phyloP scores from a whole-genome alignment of 2,113 vertebrate genomes.

The Ptilonorhynchus violaceus region DNA sequence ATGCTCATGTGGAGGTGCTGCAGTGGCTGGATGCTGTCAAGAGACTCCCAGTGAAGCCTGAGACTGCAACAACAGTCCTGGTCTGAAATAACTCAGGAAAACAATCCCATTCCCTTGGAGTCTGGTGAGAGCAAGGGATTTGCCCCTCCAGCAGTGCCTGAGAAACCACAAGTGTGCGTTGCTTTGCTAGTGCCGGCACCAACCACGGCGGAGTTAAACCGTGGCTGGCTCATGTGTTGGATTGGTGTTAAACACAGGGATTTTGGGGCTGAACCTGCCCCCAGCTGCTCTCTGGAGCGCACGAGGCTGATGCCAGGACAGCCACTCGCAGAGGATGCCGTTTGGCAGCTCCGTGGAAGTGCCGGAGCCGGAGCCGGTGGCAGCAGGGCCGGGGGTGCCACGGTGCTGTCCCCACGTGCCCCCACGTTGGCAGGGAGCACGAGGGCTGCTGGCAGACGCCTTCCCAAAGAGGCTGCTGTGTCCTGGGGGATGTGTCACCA shows the following conservation, averaged over 20 bases:
- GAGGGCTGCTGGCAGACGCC: rapidly evolving
- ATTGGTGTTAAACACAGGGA: not conserved
- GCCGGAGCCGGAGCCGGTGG: not conserved
- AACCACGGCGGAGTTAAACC: rapidly evolving
- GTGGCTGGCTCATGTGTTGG: not conserved
- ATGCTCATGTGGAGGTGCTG: rapidly evolving
- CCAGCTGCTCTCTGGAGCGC: not conserved
- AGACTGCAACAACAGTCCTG: not conserved
- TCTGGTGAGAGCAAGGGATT: not conserved
- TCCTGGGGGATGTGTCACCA: not conserved
- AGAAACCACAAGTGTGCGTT: rapidly evolving
- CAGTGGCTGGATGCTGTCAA: not conserved
- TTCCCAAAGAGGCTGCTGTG: not conserved
- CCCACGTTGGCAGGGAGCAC: not conserved
- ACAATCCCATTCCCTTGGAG: not conserved
- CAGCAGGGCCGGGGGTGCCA: not conserved
- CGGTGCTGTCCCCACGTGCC: rapidly evolving
- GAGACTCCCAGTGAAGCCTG: not conserved
- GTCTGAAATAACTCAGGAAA: not conserved
- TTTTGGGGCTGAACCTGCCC: not conserved
- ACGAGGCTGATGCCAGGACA: rapidly evolving
- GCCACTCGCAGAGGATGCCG: not conserved
- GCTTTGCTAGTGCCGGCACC: not conserved
- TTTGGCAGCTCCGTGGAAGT: not conserved
- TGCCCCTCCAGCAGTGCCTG: not conserved